Percentiles rank a stretch among this genome's conserved stretches.
phyloP scores from a whole-genome alignment of 2,888 invertebrate species.

The Acanthoscelides obtectus region DNA sequence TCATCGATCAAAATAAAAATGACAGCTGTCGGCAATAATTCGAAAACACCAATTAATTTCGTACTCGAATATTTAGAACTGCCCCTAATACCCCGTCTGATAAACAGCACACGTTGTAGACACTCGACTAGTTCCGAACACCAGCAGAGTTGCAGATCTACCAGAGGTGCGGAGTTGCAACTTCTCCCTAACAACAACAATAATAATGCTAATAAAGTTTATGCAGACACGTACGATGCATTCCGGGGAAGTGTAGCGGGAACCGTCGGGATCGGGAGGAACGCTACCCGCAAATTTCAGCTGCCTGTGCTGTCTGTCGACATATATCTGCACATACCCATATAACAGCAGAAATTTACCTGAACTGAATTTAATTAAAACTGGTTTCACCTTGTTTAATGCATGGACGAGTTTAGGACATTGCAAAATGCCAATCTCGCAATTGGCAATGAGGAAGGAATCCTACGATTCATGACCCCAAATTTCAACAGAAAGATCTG shows the following conservation, averaged over 20 bases:
- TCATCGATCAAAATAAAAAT: too few species aligned
- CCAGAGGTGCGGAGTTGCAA: neutral
- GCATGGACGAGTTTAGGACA: neutral
- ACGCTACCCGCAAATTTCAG: neutral
- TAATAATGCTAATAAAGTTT: neutral
- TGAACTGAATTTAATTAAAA: neutral
- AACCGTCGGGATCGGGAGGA: too few species aligned
- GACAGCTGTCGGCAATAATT: too few species aligned
- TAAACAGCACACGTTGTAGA: neutral
- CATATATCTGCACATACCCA: neutral
- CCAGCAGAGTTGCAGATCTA: neutral
- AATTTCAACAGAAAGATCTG: too few species aligned
- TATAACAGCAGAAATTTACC: neutral
- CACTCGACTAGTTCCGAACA: neutral
- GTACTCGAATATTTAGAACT: too few species aligned
- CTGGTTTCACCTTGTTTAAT: neutral
- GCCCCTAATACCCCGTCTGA: neutral
- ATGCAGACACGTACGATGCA: neutral
- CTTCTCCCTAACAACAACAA: neutral
- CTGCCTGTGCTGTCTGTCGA: neutral
- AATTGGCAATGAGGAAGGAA: too few species aligned
- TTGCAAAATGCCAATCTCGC: too few species aligned
- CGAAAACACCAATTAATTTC: too few species aligned
- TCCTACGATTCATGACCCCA: too few species aligned
- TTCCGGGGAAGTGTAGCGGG: neutral